Evolutionary conservation across 2,888 invertebrate genomes (phyloP).

Genomic region (Cryptocephalus primarius): DNA sequence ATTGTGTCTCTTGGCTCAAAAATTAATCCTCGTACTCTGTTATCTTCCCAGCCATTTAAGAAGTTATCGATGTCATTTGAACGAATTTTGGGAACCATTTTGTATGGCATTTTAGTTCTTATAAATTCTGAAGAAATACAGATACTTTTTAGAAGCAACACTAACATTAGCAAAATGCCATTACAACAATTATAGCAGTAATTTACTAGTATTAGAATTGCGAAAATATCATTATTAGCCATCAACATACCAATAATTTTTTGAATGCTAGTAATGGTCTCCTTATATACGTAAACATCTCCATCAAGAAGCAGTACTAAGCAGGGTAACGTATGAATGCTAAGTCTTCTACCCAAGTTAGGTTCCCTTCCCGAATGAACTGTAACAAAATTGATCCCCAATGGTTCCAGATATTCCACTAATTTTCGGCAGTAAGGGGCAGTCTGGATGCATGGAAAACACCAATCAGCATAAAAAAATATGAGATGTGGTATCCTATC

Average conservation of each 20-base stretch:
- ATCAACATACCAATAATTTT: conserved; percentile 60
- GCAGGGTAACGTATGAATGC: conserved; percentile 72
- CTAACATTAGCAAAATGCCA: not conserved
- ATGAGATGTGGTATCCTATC: conserved; percentile 71
- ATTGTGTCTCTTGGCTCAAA: conserved; percentile 69
- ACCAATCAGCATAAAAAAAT: conserved; percentile 91
- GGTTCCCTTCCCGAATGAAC: conserved; percentile 79
- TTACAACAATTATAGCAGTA: not conserved
- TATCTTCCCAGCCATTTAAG: conserved; percentile 83
- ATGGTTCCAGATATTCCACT: conserved; percentile 74
- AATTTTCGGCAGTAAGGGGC: conserved; percentile 77
- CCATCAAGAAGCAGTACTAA: conserved; percentile 74
- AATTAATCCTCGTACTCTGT: conserved; percentile 79
- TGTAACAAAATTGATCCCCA: conserved; percentile 73
- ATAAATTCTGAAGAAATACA: conserved; percentile 58
- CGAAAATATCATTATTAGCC: not conserved
- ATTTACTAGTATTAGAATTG: not conserved
- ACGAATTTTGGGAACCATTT: conserved; percentile 57
- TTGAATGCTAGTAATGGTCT: conserved; percentile 65
- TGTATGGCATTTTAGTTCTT: conserved; percentile 76
- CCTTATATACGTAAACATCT: conserved; percentile 75
- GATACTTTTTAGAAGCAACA: not conserved
- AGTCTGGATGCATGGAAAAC: conserved; percentile 82
- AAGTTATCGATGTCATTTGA: conserved; percentile 64
- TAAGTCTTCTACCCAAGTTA: conserved; percentile 62